These are phyloP conservation scores for Zoanthus solanderi DNA, from an alignment of 92 coral and sea anemone genomes.

Conservation along the genomic window DNA sequence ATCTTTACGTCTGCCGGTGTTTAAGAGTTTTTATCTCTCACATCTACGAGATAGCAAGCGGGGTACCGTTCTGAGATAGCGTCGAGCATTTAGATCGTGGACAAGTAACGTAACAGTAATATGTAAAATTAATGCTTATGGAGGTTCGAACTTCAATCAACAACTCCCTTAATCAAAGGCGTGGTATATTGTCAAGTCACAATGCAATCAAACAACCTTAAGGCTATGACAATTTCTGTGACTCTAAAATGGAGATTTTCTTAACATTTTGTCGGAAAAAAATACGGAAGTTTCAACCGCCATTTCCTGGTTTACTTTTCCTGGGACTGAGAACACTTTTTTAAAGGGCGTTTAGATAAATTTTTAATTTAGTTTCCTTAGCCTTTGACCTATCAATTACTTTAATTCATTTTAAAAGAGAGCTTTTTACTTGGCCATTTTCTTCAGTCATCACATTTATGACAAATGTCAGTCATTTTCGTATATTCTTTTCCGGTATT, in stretches of 20 bases:
- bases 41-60: neutral
- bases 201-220: conserved; percentile 34
- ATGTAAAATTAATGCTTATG: conserved; percentile 24
- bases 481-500: conserved; percentile 35
- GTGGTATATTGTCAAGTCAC: conserved; percentile 42
- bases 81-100: neutral
- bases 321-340: neutral
- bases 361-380: neutral
- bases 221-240: neutral
- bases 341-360: neutral
- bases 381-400: conserved; percentile 41
- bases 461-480: conserved; percentile 46
- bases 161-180: conserved; percentile 26
- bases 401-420: conserved; percentile 38
- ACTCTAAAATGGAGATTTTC: neutral
- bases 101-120: neutral
- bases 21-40: conserved; percentile 10
- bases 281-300: neutral
- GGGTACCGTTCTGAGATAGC: neutral
- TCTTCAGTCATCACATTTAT: conserved; percentile 32
- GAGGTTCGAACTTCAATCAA: conserved; percentile 25
- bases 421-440: conserved; percentile 30
- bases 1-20: neutral
- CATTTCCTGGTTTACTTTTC: neutral
- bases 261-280: neutral